Evolutionary conservation across 2,797 vertebrate species (phyloP).

Genomic region (Astyanax mexicanus): DNA sequence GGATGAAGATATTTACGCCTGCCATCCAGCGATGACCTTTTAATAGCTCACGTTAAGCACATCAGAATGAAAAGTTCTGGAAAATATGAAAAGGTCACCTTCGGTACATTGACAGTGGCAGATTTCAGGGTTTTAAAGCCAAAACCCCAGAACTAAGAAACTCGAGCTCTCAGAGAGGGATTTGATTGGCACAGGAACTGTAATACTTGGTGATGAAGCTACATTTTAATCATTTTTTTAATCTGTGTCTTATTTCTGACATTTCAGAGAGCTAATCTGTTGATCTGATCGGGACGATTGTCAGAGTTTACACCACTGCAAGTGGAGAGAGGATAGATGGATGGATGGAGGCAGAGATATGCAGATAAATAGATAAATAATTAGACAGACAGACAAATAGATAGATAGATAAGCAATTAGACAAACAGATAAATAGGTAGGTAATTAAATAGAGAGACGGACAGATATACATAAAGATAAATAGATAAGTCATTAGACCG

Average conservation of each 20-base stretch:
- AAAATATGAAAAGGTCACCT: slow-evolving; percentile 54
- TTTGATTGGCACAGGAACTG: slow-evolving; percentile 12
- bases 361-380: too few species aligned
- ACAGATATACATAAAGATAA: too few species aligned
- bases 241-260: slow-evolving; percentile 28
- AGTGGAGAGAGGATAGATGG: background rate
- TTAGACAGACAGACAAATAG: too few species aligned
- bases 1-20: slow-evolving; percentile 48
- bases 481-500: too few species aligned
- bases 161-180: background rate
- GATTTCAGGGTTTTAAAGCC: slow-evolving; percentile 38
- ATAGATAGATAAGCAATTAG: too few species aligned
- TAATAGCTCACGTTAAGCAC: slow-evolving; percentile 50
- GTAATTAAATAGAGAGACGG: too few species aligned
- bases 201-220: background rate
- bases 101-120: slow-evolving; percentile 13
- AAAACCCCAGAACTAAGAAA: slow-evolving; percentile 12
- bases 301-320: background rate
- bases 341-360: too few species aligned
- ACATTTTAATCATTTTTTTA: slow-evolving; percentile 7
- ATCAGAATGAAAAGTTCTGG: slow-evolving; percentile 50
- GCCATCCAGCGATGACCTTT: slow-evolving; percentile 58
- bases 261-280: slow-evolving; percentile 19
- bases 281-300: background rate
- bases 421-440: too few species aligned